Percentiles rank a stretch among this genome's conserved stretches.
phyloP scores from a whole-genome alignment of 2,888 invertebrate genomes.

The Caprella mutica region DNA sequence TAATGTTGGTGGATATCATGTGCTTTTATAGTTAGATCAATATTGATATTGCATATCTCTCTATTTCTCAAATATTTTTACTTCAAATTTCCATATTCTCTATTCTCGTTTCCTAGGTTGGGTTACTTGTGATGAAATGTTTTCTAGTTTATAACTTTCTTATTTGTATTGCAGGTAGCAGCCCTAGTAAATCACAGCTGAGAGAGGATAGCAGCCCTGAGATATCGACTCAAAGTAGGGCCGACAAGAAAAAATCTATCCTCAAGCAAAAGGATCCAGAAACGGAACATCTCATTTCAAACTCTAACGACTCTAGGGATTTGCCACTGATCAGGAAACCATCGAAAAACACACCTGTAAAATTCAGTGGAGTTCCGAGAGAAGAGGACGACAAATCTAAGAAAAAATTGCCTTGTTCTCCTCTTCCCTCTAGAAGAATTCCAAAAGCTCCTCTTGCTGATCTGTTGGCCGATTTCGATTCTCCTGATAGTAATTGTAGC shows the following conservation, averaged over 20 bases:
- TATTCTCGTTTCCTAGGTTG: too few relatives aligned
- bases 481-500: constrained; percentile 41
- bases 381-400: constrained; percentile 35
- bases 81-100: too few relatives aligned
- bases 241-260: constrained; percentile 34
- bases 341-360: constrained; percentile 39
- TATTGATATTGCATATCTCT: too few relatives aligned
- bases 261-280: constrained; percentile 34
- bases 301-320: too few relatives aligned
- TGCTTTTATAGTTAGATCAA: too few relatives aligned
- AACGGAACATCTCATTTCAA: constrained; percentile 33
- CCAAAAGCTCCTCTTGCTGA: constrained; percentile 41
- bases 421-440: constrained; percentile 37
- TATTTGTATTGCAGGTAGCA: background rate
- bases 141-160: too few relatives aligned
- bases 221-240: too few relatives aligned
- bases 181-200: constrained; percentile 1
- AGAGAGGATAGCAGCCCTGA: background rate
- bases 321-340: constrained; percentile 12
- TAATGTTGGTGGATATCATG: too few relatives aligned
- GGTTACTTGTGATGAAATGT: too few relatives aligned
- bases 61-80: too few relatives aligned
- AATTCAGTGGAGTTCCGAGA: constrained; percentile 38
- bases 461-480: constrained; percentile 40
- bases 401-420: constrained; percentile 38